A percentile compares a stretch with the other conserved stretches of the same genome.
Conservation (phyloP, 2,113 vertebrate species). For the Rhizomys pruinosus region DNA sequence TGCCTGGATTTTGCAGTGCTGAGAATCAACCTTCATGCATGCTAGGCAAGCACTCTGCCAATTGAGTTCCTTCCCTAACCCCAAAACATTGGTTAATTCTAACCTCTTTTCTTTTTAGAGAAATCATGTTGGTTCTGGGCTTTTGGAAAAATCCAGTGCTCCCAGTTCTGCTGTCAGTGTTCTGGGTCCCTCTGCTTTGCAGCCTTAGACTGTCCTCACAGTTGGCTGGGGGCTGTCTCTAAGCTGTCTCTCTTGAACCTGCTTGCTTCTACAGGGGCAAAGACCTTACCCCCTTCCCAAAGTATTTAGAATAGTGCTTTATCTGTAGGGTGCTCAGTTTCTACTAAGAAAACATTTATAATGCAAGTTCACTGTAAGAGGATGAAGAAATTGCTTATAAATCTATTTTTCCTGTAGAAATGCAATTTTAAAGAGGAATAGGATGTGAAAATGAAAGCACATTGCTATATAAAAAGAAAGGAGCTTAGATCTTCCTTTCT, state of each 20-base stretch:
- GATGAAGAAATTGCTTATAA: neutral
- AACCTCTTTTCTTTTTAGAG: neutral
- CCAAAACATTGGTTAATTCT: neutral
- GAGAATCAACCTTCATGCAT: neutral
- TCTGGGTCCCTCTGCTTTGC: too few species aligned
- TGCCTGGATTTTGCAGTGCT: neutral
- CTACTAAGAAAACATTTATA: neutral
- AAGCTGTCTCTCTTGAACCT: neutral
- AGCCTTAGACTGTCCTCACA: too few species aligned
- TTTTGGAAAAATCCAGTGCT: neutral
- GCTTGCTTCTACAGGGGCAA: neutral
- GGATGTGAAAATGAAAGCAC: neutral
- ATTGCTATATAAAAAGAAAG: neutral
- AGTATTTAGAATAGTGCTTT: neutral
- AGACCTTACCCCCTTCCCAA: neutral
- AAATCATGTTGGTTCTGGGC: neutral
- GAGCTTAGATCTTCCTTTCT: neutral
- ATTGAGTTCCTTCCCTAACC: neutral
- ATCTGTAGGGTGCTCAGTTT: neutral
- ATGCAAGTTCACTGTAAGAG: neutral
- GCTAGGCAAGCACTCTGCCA: neutral
- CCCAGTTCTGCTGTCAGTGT: neutral
- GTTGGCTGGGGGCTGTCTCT: constrained; percentile 10
- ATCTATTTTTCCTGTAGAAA: neutral
- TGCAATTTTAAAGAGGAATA: neutral